Base-by-base conservation (phyloP, 92 coral and sea anemone genomes). In the Scolanthus callimorphus region DNA sequence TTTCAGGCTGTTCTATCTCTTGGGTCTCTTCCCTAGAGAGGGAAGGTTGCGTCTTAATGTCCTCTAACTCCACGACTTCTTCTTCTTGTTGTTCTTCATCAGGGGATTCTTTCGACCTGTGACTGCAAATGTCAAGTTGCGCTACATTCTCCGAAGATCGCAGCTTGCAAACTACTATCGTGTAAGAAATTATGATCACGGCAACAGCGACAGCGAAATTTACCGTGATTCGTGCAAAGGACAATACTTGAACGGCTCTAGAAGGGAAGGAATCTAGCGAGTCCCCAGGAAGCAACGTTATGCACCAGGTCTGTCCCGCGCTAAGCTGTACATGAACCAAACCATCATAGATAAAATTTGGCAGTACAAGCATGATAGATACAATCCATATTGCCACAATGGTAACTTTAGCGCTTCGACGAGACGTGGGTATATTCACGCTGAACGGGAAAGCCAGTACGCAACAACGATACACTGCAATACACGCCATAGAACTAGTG, bases 381-480 rank as follows among this genome's bases (percentile, higher is more conserved):
- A 51, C 11, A 1, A 73, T 28, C 85, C 85, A 79, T 29, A 79
- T 41, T 11, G 49, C 34, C 0, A 30, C 20, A 30, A 44, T 27
- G 15, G 56, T 29, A 6, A 38, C 27, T 15, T 27, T 21, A 12
- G 31, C 55, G 17, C 50, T 10, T 34, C 61, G 48, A 8, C 27
- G 39, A 0, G 44, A 39, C 20, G 31, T 4, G 22, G 31, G 43
- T 1, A 0, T 17, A 24, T 22, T 39, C 4, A 48, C 39, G 11
- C 13, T 8, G 17, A 41, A 49, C 2, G 64, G 66, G 12, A 19
- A 48, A 9, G 30, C 57, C 8, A 79, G 23, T 41, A 64, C 30
- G 55, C 69, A 30, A 46, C 66, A 56, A 25, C 85, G 79, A 17
- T 60, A 64, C 20, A 63, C 65, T 9, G 85, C 85, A 28, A 79